A percentile compares a stretch with the other conserved stretches of the same genome.
Conservation (phyloP, 2,888 invertebrate species). For the Eremobia ochroleuca region DNA sequence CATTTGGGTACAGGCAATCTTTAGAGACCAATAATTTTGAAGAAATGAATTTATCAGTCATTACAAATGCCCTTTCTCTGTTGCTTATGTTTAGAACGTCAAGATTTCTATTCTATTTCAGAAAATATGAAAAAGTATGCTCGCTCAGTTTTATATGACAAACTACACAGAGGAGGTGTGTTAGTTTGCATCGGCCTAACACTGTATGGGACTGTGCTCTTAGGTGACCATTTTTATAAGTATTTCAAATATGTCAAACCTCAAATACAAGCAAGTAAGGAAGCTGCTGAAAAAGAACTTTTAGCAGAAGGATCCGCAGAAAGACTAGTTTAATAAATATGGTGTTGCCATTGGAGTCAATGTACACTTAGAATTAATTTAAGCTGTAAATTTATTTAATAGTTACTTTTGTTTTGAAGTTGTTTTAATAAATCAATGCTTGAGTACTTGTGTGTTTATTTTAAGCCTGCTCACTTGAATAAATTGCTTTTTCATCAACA, state of each 20-base stretch:
- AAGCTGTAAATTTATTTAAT: slow-evolving; percentile 71
- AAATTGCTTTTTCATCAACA: slow-evolving; percentile 4
- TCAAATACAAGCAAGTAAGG: slow-evolving; percentile 79
- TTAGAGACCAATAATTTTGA: neutral
- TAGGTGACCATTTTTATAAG: slow-evolving; percentile 84
- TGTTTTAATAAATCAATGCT: slow-evolving; percentile 69
- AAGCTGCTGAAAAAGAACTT: slow-evolving; percentile 85
- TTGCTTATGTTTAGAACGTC: neutral
- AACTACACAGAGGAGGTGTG: slow-evolving; percentile 87
- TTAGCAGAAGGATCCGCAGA: slow-evolving; percentile 88
- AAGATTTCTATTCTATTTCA: slow-evolving; percentile 62
- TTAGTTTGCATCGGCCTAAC: slow-evolving; percentile 86
- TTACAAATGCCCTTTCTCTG: neutral
- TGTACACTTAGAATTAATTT: slow-evolving; percentile 57
- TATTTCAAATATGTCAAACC: slow-evolving; percentile 87
- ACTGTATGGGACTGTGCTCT: slow-evolving; percentile 76
- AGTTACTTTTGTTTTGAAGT: slow-evolving; percentile 62
- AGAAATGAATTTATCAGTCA: neutral
- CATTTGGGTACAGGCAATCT: neutral
- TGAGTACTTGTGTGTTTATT: slow-evolving; percentile 22
- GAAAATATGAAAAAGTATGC: slow-evolving; percentile 86
- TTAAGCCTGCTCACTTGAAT: neutral
- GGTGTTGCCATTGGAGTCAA: slow-evolving; percentile 45
- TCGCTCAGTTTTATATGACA: slow-evolving; percentile 84
- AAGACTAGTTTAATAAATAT: slow-evolving; percentile 74